Conservation (phyloP, 2,888 invertebrate genomes). For the Tuta absoluta region DNA sequence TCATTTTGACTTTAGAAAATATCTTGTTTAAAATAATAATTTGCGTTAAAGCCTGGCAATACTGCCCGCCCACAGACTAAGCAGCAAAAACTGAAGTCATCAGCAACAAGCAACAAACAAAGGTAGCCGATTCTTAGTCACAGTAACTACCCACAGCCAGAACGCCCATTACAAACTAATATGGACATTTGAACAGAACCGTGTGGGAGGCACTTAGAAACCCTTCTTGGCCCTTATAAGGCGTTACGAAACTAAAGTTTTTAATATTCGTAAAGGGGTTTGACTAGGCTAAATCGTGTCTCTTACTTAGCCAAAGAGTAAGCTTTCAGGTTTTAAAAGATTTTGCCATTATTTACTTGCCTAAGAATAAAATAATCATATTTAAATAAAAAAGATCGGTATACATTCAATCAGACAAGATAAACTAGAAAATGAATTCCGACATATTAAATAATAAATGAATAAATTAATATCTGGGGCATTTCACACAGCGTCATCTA, state of each 20-base stretch:
- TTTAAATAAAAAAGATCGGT: too few species aligned
- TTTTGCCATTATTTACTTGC: not conserved
- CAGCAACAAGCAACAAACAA: constrained; percentile 66
- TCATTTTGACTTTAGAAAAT: too few species aligned
- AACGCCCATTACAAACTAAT: constrained; percentile 72
- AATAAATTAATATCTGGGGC: too few species aligned
- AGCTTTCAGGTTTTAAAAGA: not conserved
- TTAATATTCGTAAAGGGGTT: constrained; percentile 16
- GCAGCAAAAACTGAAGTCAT: constrained; percentile 66
- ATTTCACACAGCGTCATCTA: too few species aligned
- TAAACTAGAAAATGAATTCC: too few species aligned
- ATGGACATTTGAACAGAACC: constrained; percentile 71
- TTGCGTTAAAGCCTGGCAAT: not conserved
- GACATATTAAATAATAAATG: too few species aligned
- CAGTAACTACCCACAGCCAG: constrained; percentile 34
- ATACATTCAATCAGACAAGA: too few species aligned
- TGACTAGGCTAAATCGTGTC: constrained; percentile 26
- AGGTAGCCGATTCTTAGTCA: constrained; percentile 73
- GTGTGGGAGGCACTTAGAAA: constrained; percentile 71
- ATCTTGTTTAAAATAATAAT: too few species aligned
- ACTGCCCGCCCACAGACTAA: constrained; percentile 54
- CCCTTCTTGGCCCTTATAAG: constrained; percentile 65
- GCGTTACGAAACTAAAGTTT: constrained; percentile 45
- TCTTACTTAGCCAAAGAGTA: not conserved
- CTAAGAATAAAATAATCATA: not conserved